These are phyloP conservation scores for Umimayanthus kanabou DNA, from an alignment of 92 coral and sea anemone genomes.

Conservation along the genomic window DNA sequence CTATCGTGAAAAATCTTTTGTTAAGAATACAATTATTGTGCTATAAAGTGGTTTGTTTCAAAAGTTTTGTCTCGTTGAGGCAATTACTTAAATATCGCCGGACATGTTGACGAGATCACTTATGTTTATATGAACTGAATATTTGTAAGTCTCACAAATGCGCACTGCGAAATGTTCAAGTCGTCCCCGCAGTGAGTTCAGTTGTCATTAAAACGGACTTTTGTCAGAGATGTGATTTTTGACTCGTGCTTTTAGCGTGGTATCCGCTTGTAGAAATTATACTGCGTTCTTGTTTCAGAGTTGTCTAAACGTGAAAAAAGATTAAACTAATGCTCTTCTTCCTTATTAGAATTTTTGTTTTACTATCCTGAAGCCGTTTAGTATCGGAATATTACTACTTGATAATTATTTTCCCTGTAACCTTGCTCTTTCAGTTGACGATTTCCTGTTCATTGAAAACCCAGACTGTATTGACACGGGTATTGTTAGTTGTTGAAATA, in stretches of 20 bases:
- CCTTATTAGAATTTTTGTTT: not conserved
- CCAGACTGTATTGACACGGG: slow-evolving; percentile 10
- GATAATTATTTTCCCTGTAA: not conserved
- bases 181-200: not conserved
- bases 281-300: not conserved
- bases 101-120: slow-evolving; percentile 39
- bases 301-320: not conserved
- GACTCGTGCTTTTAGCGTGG: not conserved
- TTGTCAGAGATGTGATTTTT: not conserved
- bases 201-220: slow-evolving; percentile 10
- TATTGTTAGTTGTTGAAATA: not conserved
- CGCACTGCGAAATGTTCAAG: not conserved
- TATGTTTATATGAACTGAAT: not conserved
- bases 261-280: not conserved
- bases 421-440: not conserved
- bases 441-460: slow-evolving; percentile 30
- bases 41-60: slow-evolving; percentile 42
- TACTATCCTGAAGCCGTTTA: not conserved
- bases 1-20: slow-evolving; percentile 32
- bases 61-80: slow-evolving; percentile 40
- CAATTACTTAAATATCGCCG: slow-evolving; percentile 45
- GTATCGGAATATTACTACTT: slow-evolving; percentile 8
- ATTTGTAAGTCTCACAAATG: not conserved
- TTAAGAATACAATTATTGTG: slow-evolving; percentile 42
- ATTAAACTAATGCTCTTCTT: not conserved